phyloP scores from a whole-genome alignment of 2,797 vertebrate genomes.

The Borostomias antarcticus region DNA sequence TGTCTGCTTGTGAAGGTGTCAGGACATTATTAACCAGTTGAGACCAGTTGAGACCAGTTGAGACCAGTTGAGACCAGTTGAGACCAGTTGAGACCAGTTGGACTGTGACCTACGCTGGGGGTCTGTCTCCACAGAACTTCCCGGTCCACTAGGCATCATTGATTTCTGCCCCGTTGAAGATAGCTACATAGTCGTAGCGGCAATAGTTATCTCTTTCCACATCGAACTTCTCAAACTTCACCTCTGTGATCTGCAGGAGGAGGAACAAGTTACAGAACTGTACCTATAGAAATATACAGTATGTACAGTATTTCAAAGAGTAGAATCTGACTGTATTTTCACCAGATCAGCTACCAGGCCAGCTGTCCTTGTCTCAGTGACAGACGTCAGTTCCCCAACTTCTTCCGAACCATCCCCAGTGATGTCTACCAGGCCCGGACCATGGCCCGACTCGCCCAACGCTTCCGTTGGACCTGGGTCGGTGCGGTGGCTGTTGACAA shows the following conservation, averaged over 20 bases:
- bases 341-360: constrained; percentile 74
- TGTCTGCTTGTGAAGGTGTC: too few species aligned
- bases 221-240: constrained; percentile 89
- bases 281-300: neutral
- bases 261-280: neutral
- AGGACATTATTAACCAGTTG: too few species aligned
- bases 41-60: too few species aligned
- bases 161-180: constrained; percentile 84
- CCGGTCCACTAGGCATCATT: constrained; percentile 85
- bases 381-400: constrained; percentile 56
- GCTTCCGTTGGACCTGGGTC: constrained; percentile 75
- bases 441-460: constrained; percentile 69
- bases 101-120: constrained; percentile 85
- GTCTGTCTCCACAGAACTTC: constrained; percentile 85
- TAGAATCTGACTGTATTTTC: neutral
- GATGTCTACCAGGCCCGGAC: constrained; percentile 62
- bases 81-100: too few species aligned
- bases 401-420: constrained; percentile 64
- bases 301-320: too few species aligned
- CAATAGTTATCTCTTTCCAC: constrained; percentile 87
- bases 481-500: constrained; percentile 70
- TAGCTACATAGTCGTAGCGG: constrained; percentile 89
- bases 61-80: too few species aligned
- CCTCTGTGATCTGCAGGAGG: constrained; percentile 79
- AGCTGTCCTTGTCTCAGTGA: constrained; percentile 65